These are phyloP conservation scores for Sarotherodon lohbergeri DNA, from an alignment of 2,113 vertebrate species.

Conservation along the genomic window DNA sequence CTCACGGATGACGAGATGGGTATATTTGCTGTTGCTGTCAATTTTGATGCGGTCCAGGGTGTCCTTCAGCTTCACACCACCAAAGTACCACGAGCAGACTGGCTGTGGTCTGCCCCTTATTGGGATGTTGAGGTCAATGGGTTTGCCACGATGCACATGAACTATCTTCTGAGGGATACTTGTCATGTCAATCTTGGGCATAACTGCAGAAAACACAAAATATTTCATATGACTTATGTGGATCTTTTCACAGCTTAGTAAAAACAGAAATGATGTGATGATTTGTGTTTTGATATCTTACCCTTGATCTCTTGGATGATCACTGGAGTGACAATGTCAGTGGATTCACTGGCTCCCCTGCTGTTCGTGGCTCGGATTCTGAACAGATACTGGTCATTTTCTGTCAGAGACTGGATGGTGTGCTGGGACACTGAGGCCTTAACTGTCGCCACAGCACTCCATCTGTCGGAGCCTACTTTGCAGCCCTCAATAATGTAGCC, in stretches of 20 bases:
- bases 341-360: conserved; percentile 89
- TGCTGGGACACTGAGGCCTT: conserved; percentile 81
- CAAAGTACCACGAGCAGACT: conserved; percentile 86
- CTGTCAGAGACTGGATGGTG: conserved; percentile 86
- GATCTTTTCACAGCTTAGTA: background rate
- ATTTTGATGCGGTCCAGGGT: conserved; percentile 88
- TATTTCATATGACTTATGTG: background rate
- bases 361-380: conserved; percentile 91
- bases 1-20: conserved; percentile 87
- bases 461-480: conserved; percentile 87
- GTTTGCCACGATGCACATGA: conserved; percentile 84
- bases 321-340: conserved; percentile 86
- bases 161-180: conserved; percentile 92
- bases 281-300: conserved; percentile 47
- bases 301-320: conserved; percentile 88
- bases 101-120: conserved; percentile 86
- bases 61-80: conserved; percentile 86
- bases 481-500: conserved; percentile 91
- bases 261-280: background rate
- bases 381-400: conserved; percentile 94
- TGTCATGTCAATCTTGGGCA: conserved; percentile 87
- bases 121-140: conserved; percentile 87
- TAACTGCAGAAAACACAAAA: conserved; percentile 65
- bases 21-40: conserved; percentile 81
- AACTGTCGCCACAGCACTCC: conserved; percentile 83